Base-by-base conservation (phyloP, 2,797 vertebrate species). In the Philypnodon macrostomus region DNA sequence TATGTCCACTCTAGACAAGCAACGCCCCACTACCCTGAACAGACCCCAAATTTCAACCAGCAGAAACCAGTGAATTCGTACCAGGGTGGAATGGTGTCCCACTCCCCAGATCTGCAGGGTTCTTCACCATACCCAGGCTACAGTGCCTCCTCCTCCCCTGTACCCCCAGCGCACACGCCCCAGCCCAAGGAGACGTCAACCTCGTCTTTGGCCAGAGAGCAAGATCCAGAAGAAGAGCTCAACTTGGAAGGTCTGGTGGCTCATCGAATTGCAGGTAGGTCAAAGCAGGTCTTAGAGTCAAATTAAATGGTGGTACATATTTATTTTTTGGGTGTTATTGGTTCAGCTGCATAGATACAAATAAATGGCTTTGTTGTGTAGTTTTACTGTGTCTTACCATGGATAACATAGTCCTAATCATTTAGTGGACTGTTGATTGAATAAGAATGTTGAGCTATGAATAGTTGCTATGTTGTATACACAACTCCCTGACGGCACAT, bases 261-360 rank as follows among this genome's bases (percentile, higher is more conserved):
- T 61, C 95, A 98, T 18, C 90, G 96, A 38, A 91, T 98, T 48
- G 96, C 96, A 73, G 95, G 96, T 98, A 92, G 89, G 91, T n/a
- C n/a, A 41, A 14, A 32, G 39, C 0, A n/a, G n/a, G n/a, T n/a
- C n/a, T n/a, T n/a, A n/a, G n/a, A n/a, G n/a, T n/a, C n/a, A n/a
- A n/a, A n/a, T n/a, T n/a, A n/a, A n/a, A n/a, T n/a, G n/a, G n/a
- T n/a, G n/a, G n/a, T n/a, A n/a, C n/a, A n/a, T n/a, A n/a, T n/a
- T n/a, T n/a, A n/a, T n/a, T n/a, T n/a, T n/a, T n/a, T n/a, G n/a
- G n/a, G n/a, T n/a, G n/a, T n/a, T n/a, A n/a, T n/a, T n/a, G n/a
- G n/a, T n/a, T n/a, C n/a, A n/a, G n/a, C n/a, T n/a, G n/a, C n/a
- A n/a, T n/a, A n/a, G n/a, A n/a, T n/a, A n/a, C n/a, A n/a, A n/a